Base-by-base conservation (phyloP, 2,113 vertebrate species). In the Gasterosteus aculeatus region DNA sequence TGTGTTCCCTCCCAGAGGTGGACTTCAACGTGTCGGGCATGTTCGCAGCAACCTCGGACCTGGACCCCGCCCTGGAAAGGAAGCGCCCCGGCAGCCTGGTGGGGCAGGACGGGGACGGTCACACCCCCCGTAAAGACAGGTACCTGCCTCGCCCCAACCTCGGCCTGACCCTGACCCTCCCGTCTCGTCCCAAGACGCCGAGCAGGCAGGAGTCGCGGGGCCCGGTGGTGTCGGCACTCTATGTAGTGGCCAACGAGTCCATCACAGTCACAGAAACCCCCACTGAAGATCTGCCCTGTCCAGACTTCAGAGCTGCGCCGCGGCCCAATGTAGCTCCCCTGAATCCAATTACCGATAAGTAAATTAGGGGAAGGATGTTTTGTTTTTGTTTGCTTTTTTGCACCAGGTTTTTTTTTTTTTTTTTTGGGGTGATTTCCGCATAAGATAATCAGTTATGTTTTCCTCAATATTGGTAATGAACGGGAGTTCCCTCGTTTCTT, bases 1-100 rank as follows among this genome's bases (percentile, higher is more conserved):
- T 9, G 46, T 35, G 63, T 51, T 73, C 33, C 12, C 88, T 56
- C 12, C 93, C 35, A 99, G 97, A 99, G 3, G 88, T 99, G 83
- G 97, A 99, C 69, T 99, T 99, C 92, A 99, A 99, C 0, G 97
- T 99, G n/a, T 98, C 97, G 0, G 97, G 96, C 82, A 95, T 95
- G 3, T 99, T 99, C 12, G 94, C 96, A 7, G 78, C 94, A 2
- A 91, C 90, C 64, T 82, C 90, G 1, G 94, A 94, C 56, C 91
- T 82, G 3, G 98, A 99, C 10, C 92, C 89, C 2, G 85, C 93
- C 56, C 92, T 96, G 82, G 97, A 99, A 26, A 94, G 95, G 89
- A 98, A 95, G 85, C 95, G 97, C 47, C 97, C 96, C 0, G 88
- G 95, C 57, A 98, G 96, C 88, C 95, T 95, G 94, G 94, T 93